Conservation (phyloP, 1,140 invertebrate species). For the Temnothorax curvispinosus region DNA sequence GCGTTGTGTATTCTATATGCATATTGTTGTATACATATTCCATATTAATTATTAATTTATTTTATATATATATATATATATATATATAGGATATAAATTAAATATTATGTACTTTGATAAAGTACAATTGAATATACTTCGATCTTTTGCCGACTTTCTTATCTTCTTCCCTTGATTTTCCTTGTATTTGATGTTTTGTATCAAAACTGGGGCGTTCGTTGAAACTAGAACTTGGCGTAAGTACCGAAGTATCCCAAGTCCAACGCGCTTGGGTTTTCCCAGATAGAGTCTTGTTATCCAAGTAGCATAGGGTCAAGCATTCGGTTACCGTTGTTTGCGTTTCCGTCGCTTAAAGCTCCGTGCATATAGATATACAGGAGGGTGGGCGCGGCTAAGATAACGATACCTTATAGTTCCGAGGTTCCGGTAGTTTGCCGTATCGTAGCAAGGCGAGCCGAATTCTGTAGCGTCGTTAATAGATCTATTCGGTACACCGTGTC, state of each 20-base stretch:
- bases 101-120: background rate
- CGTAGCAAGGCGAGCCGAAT: conserved; percentile 46
- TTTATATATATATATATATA: background rate
- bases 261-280: conserved; percentile 17
- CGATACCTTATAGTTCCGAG: conserved; percentile 51
- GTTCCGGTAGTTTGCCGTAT: conserved; percentile 49
- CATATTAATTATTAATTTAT: background rate
- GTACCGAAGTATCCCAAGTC: conserved; percentile 2
- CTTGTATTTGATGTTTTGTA: conserved; percentile 5
- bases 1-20: background rate
- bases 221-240: conserved; percentile 7
- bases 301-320: conserved; percentile 43
- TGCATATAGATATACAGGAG: conserved; percentile 41
- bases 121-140: background rate
- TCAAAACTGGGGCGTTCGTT: background rate
- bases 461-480: conserved; percentile 50
- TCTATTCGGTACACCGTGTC: conserved; percentile 46
- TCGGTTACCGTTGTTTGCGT: conserved; percentile 50
- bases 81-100: background rate
- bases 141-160: background rate
- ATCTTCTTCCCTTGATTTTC: conserved; percentile 9
- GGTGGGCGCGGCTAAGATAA: conserved; percentile 43
- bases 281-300: conserved; percentile 38
- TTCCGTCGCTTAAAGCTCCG: conserved; percentile 48
- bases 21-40: background rate